Evolutionary conservation across 2,797 vertebrate genomes (phyloP).

Genomic region (Acestrorhynchus altus): DNA sequence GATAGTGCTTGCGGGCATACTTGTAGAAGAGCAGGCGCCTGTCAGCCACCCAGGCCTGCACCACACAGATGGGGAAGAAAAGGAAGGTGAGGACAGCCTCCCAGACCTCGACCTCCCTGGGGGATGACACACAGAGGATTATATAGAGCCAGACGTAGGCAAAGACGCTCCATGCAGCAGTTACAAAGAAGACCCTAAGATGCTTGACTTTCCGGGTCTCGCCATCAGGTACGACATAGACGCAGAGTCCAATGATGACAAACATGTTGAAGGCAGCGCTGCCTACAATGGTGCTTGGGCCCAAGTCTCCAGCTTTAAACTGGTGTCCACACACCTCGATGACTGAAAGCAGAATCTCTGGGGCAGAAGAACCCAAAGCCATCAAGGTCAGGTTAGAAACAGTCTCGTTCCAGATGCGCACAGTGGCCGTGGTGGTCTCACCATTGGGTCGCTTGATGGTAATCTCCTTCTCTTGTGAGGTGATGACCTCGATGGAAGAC

Average conservation of each 20-base stretch:
- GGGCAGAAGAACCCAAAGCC: conserved; percentile 86
- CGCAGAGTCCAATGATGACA: conserved; percentile 84
- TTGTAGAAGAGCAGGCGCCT: conserved; percentile 84
- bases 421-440: conserved; percentile 83
- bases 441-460: conserved; percentile 83
- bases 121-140: conserved; percentile 81
- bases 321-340: conserved; percentile 86
- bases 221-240: conserved; percentile 84
- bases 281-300: conserved; percentile 86
- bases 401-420: conserved; percentile 87
- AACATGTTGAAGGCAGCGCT: conserved; percentile 90
- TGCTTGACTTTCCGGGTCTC: conserved; percentile 85
- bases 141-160: conserved; percentile 88
- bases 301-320: conserved; percentile 81
- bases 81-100: conserved; percentile 86
- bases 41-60: conserved; percentile 87
- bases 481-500: conserved; percentile 89
- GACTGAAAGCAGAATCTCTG: conserved; percentile 85
- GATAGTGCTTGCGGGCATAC: conserved; percentile 81
- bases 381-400: conserved; percentile 87
- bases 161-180: conserved; percentile 84
- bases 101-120: conserved; percentile 84
- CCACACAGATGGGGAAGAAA: conserved; percentile 84
- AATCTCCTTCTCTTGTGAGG: conserved; percentile 86
- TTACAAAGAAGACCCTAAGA: conserved; percentile 86